Conservation (phyloP, 2,113 vertebrate species). For the Setophaga kirtlandii region DNA sequence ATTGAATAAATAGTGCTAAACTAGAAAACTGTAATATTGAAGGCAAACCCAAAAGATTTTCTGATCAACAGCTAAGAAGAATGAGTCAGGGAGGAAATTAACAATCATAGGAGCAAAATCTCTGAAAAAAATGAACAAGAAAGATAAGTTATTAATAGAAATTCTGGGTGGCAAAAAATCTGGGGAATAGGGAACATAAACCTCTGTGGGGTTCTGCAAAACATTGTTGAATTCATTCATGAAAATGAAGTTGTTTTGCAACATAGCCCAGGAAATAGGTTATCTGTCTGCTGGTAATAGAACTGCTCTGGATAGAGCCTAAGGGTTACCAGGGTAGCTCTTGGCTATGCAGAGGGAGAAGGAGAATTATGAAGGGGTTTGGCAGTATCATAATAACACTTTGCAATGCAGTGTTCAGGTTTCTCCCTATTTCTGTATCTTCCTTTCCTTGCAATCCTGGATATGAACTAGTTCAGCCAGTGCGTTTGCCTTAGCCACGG, state of each 20-base stretch:
- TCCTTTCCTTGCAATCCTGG: not conserved
- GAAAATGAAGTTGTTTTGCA: not conserved
- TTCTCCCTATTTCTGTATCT: not conserved
- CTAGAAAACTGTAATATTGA: not conserved
- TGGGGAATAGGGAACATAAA: not conserved
- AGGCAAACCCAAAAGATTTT: not conserved
- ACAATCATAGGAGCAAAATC: not conserved
- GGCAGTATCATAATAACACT: not conserved
- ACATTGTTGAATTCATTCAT: not conserved
- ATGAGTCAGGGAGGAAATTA: not conserved
- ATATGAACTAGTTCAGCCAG: too few species aligned
- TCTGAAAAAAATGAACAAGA: not conserved
- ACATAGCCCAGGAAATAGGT: not conserved
- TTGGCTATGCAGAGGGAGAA: not conserved
- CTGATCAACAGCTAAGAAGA: not conserved
- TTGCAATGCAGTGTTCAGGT: not conserved
- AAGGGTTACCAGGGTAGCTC: not conserved
- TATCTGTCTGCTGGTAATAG: too few species aligned
- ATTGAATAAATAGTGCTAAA: not conserved
- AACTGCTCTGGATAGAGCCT: not conserved
- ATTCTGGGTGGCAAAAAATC: not conserved
- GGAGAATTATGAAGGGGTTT: not conserved
- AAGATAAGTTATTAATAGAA: not conserved
- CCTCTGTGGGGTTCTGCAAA: not conserved
- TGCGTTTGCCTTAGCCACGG: too few species aligned